Base-by-base conservation (phyloP, 1,140 invertebrate species). In the Dinoponera quadriceps region DNA sequence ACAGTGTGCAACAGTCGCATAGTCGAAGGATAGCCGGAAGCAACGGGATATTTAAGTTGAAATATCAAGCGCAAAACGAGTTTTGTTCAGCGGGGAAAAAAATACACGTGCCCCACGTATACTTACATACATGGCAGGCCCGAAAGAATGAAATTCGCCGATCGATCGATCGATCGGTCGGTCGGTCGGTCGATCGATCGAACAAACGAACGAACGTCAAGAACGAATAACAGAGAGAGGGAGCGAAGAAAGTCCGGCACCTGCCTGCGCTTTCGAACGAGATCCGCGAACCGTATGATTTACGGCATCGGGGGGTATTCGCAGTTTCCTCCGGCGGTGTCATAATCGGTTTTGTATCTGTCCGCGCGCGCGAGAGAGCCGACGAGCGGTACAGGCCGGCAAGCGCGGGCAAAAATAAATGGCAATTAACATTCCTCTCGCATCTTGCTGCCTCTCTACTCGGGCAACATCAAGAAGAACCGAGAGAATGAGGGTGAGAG, bases 391-490 rank as follows among this genome's bases (percentile, higher is more conserved):
- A 84, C 72, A 80, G 69, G 55, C 69, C 33, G 82, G 81, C 38
- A 44, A 44, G 38, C 38, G 87, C 83, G 85, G 49, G 83, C 80
- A 88, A 88, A 88, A 88, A 86, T 89, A 87, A 87, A 87, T 90
- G 83, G 77, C 85, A 88, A 88, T 88, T 88, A 88, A 88, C 84
- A 88, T 88, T 88, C 87, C 83, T 82, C 83, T 88, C 80, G 85
- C 80, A 73, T 86, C 74, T 89, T 82, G 33, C 59, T 87, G 72
- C 78, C 84, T 85, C 71, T 72, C 72, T 66, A 57, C 66, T 78
- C 75, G 80, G 59, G 38, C 38, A 44, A 44, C 78, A 72, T 87
- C 71, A 69, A 65, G 83, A 44, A 80, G 62, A 71, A 29, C 16
- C 73, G 38, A 25, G 38, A 25, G 55, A 54, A 48, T 72, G n/a